Conservation (phyloP, 1,140 invertebrate genomes). For the Ceratina australensis region DNA sequence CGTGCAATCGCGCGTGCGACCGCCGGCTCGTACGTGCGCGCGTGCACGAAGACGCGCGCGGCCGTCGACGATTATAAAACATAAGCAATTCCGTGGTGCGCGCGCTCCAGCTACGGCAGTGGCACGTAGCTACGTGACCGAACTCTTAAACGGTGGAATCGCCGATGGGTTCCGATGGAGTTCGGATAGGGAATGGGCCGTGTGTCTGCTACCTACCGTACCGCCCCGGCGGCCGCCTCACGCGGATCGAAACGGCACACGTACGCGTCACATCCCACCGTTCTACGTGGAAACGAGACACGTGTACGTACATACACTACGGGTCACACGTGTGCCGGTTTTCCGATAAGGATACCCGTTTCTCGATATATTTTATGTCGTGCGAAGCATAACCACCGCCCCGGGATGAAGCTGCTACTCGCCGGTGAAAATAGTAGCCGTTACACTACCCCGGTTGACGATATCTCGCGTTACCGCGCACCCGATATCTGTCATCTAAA, state of each 20-base stretch:
- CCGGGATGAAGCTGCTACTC: neutral
- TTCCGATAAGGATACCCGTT: constrained; percentile 43
- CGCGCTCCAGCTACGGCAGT: constrained; percentile 26
- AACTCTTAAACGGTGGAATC: constrained; percentile 56
- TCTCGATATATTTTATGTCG: constrained; percentile 50
- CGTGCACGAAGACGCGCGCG: neutral
- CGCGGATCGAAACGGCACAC: constrained; percentile 43
- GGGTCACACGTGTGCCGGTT: constrained; percentile 48
- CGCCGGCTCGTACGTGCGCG: neutral
- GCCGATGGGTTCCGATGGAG: constrained; percentile 62
- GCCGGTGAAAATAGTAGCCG: neutral
- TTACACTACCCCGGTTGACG: neutral
- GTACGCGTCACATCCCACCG: constrained; percentile 46
- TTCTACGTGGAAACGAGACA: constrained; percentile 46
- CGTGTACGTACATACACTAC: constrained; percentile 29
- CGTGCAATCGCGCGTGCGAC: neutral
- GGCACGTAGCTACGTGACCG: constrained; percentile 50
- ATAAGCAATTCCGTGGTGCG: constrained; percentile 59
- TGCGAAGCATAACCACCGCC: constrained; percentile 44
- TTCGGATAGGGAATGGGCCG: constrained; percentile 59
- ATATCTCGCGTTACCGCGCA: too few relatives aligned
- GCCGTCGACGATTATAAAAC: constrained; percentile 51
- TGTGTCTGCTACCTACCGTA: constrained; percentile 40
- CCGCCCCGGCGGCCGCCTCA: constrained; percentile 39
- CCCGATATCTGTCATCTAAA: too few relatives aligned